phyloP scores from a whole-genome alignment of 2,888 invertebrate species.

The Chrysina gloriosa region DNA sequence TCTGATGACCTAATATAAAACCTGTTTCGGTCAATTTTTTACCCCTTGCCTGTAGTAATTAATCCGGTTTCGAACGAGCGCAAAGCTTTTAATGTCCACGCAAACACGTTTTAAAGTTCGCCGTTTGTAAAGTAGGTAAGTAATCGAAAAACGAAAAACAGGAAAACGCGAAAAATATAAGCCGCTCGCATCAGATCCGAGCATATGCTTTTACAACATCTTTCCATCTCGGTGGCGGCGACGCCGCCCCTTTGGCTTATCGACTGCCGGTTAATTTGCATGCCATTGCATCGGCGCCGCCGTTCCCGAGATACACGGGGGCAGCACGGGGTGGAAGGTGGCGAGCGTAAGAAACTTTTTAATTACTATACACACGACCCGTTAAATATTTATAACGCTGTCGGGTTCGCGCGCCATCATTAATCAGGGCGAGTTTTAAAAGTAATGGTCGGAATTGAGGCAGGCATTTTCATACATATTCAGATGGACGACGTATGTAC shows the following conservation, averaged over 20 bases:
- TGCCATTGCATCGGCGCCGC: constrained; percentile 1
- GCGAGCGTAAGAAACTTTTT: constrained; percentile 18
- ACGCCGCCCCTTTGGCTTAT: background rate
- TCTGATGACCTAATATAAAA: too few species aligned
- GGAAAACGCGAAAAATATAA: too few species aligned
- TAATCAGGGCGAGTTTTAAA: constrained; percentile 15
- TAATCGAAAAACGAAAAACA: too few species aligned
- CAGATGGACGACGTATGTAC: background rate
- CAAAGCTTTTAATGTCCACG: too few species aligned
- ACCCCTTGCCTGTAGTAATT: too few species aligned
- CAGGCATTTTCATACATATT: constrained; percentile 18
- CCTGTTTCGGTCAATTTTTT: too few species aligned
- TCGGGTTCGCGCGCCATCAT: background rate
- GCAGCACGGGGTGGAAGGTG: background rate
- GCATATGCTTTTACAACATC: too few species aligned
- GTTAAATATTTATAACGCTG: constrained; percentile 19
- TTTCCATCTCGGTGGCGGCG: background rate
- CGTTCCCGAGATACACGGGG: too few species aligned
- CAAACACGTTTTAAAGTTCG: too few species aligned
- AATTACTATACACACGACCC: constrained; percentile 10
- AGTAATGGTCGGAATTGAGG: constrained; percentile 10
- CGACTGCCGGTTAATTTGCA: constrained; percentile 15
- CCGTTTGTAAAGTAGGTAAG: too few species aligned
- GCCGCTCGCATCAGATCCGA: too few species aligned
- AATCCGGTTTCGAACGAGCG: too few species aligned